Evolutionary conservation across 2,797 vertebrate species (phyloP).

Genomic region (Spinus olivaceus): DNA sequence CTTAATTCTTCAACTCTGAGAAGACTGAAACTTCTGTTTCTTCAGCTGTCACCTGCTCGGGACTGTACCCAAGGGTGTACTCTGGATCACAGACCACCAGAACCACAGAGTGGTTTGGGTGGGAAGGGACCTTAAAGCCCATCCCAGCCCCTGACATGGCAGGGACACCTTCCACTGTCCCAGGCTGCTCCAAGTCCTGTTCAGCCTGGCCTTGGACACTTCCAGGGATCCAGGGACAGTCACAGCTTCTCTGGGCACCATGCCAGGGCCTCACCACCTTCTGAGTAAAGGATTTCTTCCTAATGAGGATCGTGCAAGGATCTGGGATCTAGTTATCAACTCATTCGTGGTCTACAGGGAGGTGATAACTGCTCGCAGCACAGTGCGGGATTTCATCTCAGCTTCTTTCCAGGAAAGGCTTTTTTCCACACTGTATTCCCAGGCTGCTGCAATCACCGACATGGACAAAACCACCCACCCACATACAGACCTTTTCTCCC

Average conservation of each 20-base stretch:
- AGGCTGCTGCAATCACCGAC: not conserved
- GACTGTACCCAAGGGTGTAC: not conserved
- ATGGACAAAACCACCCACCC: not conserved
- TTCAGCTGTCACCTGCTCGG: not conserved
- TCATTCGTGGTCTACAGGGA: not conserved
- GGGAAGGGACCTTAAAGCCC: not conserved
- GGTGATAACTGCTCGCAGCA: not conserved
- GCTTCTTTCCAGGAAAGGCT: not conserved
- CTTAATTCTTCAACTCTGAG: not conserved
- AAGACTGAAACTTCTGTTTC: slow-evolving; percentile 12
- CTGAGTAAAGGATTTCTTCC: not conserved
- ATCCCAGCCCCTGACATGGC: not conserved
- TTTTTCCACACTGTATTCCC: not conserved
- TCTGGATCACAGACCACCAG: not conserved
- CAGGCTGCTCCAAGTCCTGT: rapidly evolving
- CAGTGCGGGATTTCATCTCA: not conserved
- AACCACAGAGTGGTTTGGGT: not conserved
- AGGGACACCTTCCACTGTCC: not conserved
- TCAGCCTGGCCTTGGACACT: rapidly evolving
- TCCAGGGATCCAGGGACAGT: not conserved
- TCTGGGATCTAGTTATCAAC: not conserved
- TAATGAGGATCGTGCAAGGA: not conserved
- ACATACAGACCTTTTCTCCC: not conserved
- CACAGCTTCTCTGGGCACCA: not conserved
- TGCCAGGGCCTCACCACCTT: not conserved